Base-by-base conservation (phyloP, 2,888 invertebrate genomes). In the Leptarthrus brevirostris region DNA sequence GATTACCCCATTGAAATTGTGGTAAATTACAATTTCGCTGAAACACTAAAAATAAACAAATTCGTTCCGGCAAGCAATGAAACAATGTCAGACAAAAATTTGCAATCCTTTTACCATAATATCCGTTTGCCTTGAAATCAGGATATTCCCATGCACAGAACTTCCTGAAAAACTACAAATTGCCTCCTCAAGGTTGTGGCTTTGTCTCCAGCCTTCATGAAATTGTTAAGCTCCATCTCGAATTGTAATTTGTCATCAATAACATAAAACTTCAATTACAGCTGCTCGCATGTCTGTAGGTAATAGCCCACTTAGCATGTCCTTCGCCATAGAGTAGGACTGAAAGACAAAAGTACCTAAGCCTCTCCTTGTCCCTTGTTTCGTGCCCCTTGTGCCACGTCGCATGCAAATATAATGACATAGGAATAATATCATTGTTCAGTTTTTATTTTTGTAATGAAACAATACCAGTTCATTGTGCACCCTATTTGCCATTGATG, bases 161-260 rank as follows among this genome's bases (percentile, higher is more conserved):
- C 47, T 64, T 64, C 64, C 47, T 64, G 44, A 64, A 64, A 44
- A 14, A 24, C 8, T 36, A 64, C 47, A 40, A 64, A 64, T 64
- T 64, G 64, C 64, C 64, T 64, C 24, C 24, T 64, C 64, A 64
- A 64, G 64, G 64, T 44, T 64, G 47, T 64, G 22, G 44, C n/a
- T 24, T 64, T 64, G 44, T 20, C 44, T 22, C 24, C 64, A 64
- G 44, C 64, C 64, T 64, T 64, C 64, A 64, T 47, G 44, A 64
- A 64, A 64, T 64, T 64, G 64, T 44, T 44, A 44, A 64, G 24
- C 64, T 64, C 16, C n/a, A n/a, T n/a, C n/a, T n/a, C n/a, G 44
- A 64, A 64, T 36, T 40, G 64, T 64, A 64, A 64, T 64, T 64
- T 64, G 64, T 64, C 64, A 64, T 64, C 64, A 64, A 64, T 64